Conservation (phyloP, 2,113 vertebrate genomes). For the Amazona guildingii region DNA sequence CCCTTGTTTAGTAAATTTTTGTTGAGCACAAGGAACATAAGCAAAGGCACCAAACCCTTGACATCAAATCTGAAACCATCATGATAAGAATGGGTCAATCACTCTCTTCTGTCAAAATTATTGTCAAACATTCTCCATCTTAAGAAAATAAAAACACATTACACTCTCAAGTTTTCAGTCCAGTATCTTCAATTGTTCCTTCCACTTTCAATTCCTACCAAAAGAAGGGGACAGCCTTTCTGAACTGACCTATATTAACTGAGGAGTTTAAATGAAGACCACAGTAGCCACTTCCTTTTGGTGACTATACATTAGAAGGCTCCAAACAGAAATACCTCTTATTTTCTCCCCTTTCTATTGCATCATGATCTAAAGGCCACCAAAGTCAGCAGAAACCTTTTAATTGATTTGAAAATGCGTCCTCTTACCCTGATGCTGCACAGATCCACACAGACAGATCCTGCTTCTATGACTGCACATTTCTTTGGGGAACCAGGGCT, state of each 20-base stretch:
- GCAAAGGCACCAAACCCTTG: not conserved
- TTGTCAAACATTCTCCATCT: not conserved
- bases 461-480: not conserved
- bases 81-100: not conserved
- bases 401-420: not conserved
- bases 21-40: not conserved
- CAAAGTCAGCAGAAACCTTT: not conserved
- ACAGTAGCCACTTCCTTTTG: not conserved
- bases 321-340: not conserved
- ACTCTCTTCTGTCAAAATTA: not conserved
- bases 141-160: not conserved
- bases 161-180: not conserved
- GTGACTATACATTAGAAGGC: not conserved
- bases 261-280: not conserved
- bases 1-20: not conserved
- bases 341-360: not conserved
- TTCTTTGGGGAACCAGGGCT: not conserved
- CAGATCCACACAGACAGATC: not conserved
- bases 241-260: not conserved
- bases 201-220: not conserved
- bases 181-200: not conserved
- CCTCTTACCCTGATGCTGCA: not conserved
- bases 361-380: not conserved
- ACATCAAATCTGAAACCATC: not conserved
- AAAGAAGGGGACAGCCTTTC: not conserved